Evolutionary conservation across 2,797 vertebrate species (phyloP), one percentile per base, ranked within the genome.

Genomic region (Lacerta bilineata): DNA sequence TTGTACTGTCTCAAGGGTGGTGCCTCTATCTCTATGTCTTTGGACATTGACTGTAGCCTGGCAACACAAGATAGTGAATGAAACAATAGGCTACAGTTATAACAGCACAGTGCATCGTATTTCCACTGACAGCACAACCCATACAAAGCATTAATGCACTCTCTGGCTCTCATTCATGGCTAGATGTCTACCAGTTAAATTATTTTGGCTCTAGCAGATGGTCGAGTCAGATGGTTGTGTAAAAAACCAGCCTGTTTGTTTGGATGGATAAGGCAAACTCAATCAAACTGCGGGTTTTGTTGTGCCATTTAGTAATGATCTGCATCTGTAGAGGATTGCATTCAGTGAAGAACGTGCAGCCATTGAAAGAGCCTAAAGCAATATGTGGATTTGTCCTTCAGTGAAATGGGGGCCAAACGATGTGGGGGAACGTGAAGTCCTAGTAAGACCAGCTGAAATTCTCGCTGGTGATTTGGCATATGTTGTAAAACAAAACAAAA

Each of bases 31-130:
- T 89, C 0, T 82, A 11, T 68, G 55, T 91, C 91, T 93, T 86
- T 91, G 89, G 84, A 90, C 6, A 84, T 88, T 82, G 89, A 87
- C 90, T 90, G 89, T 66, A 89, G 41, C 50, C 90, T 79, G 88
- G 87, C 88, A 91, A 90, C 77, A 90, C 80, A 77, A 92, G 78
- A 87, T 91, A 41, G 8, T 90, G 78, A 85, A 92, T 89, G 83
- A 86, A 91, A 86, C 78, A 90, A 83, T 91, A 91, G 90, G 84
- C 68, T 75, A 75, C 1, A 88, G 25, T 89, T 71, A 27, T 86
- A 85, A 90, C 86, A 91, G 71, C 78, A 76, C 10, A 1, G 0
- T 27, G 43, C 29, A 41, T 27, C 93, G n/a, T 72, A 55, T 79
- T 89, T 74, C 46, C 85, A 82, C 71, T 91, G 43, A 33, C 25